phyloP scores from a whole-genome alignment of 2,888 invertebrate genomes.

The Sympetrum striolatum region DNA sequence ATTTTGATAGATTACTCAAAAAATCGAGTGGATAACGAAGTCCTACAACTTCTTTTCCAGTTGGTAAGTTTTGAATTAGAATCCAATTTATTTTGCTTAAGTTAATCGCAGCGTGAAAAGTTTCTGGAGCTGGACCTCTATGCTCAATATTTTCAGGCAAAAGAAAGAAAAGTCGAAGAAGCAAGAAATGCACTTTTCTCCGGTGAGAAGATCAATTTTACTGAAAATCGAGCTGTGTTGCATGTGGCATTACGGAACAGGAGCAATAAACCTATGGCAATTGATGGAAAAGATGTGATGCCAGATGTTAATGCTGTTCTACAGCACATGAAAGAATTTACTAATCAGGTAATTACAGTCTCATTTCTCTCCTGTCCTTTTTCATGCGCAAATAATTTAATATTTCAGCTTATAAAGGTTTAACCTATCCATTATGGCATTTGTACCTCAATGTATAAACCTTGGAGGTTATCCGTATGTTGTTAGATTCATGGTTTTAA shows the following conservation, averaged over 20 bases:
- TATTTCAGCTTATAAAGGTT: slow-evolving; percentile 51
- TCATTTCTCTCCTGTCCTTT: not conserved
- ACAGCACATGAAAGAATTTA: slow-evolving; percentile 93
- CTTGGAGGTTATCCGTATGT: too few relatives aligned
- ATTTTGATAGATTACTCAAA: slow-evolving; percentile 96
- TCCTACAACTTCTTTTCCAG: slow-evolving; percentile 76
- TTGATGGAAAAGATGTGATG: slow-evolving; percentile 90
- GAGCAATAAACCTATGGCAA: slow-evolving; percentile 75
- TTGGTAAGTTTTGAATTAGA: slow-evolving; percentile 68
- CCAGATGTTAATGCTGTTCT: slow-evolving; percentile 91
- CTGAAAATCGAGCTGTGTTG: slow-evolving; percentile 94
- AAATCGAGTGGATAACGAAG: slow-evolving; percentile 85
- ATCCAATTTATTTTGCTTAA: not conserved
- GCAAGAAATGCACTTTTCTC: slow-evolving; percentile 90
- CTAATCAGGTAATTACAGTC: slow-evolving; percentile 67
- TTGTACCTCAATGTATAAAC: too few relatives aligned
- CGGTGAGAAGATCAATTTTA: slow-evolving; percentile 97
- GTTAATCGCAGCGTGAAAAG: not conserved
- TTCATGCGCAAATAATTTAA: slow-evolving; percentile 54
- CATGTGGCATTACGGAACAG: slow-evolving; percentile 94
- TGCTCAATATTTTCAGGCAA: slow-evolving; percentile 60
- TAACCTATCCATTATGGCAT: too few relatives aligned
- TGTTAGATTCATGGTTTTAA: too few relatives aligned
- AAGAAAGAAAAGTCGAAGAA: slow-evolving; percentile 79
- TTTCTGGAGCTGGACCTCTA: not conserved